These are phyloP conservation scores for Dermolepida albohirtum DNA, from an alignment of 2,888 invertebrate species.

Conservation along the genomic window DNA sequence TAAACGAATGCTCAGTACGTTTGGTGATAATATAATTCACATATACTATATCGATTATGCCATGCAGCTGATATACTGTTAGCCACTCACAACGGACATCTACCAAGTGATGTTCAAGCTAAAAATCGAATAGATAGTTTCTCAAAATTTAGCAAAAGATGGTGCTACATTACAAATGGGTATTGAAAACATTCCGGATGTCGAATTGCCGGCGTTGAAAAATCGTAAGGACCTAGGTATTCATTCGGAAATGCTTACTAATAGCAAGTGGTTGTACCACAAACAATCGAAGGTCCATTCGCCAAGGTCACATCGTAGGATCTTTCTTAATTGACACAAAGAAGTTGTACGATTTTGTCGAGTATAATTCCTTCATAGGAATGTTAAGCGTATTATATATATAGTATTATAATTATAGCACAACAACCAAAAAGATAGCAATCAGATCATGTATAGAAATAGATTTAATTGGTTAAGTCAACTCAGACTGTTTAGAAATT, in stretches of 20 bases:
- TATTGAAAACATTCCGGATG: conserved; percentile 96
- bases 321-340: conserved; percentile 92
- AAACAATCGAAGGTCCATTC: conserved; percentile 84
- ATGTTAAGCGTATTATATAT: conserved; percentile 93
- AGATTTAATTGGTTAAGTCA: conserved; percentile 94
- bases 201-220: conserved; percentile 82
- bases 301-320: conserved; percentile 90
- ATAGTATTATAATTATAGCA: conserved; percentile 84
- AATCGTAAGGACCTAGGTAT: conserved; percentile 94
- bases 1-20: conserved; percentile 90
- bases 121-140: conserved; percentile 89
- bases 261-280: conserved; percentile 89
- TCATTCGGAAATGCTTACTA: conserved; percentile 97
- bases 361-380: conserved; percentile 93
- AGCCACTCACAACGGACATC: conserved; percentile 77
- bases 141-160: conserved; percentile 89
- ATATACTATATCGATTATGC: conserved; percentile 92
- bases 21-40: conserved; percentile 93
- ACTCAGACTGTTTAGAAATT: conserved; percentile 92
- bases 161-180: conserved; percentile 95
- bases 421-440: conserved; percentile 90
- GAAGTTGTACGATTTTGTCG: conserved; percentile 89
- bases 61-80: conserved; percentile 77
- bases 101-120: conserved; percentile 72
- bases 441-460: conserved; percentile 97